Evolutionary conservation across 2,113 vertebrate species (phyloP), one percentile per base, ranked within the genome.

Genomic region (Baryphthengus martii): DNA sequence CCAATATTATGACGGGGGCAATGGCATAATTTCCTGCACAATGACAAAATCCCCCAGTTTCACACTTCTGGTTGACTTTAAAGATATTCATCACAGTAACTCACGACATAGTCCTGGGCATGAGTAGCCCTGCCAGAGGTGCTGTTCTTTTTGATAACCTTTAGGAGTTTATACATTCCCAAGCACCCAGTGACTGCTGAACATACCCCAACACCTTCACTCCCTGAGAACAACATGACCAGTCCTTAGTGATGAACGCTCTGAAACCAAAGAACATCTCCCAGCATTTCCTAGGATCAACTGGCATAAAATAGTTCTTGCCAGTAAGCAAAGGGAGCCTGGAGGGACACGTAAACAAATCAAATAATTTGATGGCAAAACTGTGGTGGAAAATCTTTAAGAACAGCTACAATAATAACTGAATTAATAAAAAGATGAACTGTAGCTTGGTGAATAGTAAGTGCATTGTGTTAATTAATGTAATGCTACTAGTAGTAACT

Each of bases 61-160:
- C 39, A 37, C 7, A 1, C 18, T 33, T 49, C 17, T 35, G 35
- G 5, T 31, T 81, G 65, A 28, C 28, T 89, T 68, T 78, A 72
- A 49, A 5, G 12, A 25, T 6, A 49, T 37, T 33, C 6, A 29
- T 29, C 53, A 11, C 0, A 47, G 40, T 10, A 61, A 7, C 25
- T 29, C 55, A 65, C 9, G 61, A 11, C 19, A 14, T 33, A 50
- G 23, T 45, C 33, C 44, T 84, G 68, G 37, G 4, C 39, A 31
- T 9, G 25, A 71, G 80, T 2, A 74, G n/a, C 40, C 53, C 40
- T 79, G 53, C 58, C 56, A 72, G 62, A 56, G 13, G 18, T 74
- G 37, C 37, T 73, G 56, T 39, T 37, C 24, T 39, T 83, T 70
- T 63, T 40, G 35, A 52, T 44, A 6, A 11, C 61, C 49, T 76